Evolutionary conservation across 2,113 vertebrate genomes (phyloP).

Genomic region (Tor tambroides): DNA sequence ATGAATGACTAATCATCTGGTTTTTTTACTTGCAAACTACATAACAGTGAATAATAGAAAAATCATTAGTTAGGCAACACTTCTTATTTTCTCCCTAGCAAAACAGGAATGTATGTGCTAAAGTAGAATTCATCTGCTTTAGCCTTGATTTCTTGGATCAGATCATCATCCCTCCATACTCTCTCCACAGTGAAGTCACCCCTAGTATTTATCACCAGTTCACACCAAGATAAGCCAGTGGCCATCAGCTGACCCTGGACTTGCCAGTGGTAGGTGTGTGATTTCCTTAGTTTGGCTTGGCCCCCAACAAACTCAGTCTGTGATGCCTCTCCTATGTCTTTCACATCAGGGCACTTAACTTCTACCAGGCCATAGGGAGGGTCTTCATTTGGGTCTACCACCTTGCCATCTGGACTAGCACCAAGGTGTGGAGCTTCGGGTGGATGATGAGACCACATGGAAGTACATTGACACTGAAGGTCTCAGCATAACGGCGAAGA

Average conservation of each 20-base stretch:
- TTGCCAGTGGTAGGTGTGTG: neutral
- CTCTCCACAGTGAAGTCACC: neutral
- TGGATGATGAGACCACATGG: neutral
- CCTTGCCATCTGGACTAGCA: neutral
- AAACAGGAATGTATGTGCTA: neutral
- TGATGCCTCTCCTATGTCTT: neutral
- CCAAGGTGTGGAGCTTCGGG: neutral
- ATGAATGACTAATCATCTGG: no score
- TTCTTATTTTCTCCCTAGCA: no score
- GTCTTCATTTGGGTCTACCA: neutral
- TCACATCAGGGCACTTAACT: constrained; percentile 1
- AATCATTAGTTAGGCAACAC: no score
- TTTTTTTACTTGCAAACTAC: no score
- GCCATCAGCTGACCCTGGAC: neutral
- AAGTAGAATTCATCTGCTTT: neutral
- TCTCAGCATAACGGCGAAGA: neutral
- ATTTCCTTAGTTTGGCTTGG: neutral
- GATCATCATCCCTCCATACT: neutral
- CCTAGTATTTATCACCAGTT: neutral
- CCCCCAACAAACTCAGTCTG: neutral
- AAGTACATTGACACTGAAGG: neutral
- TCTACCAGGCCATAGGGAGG: neutral
- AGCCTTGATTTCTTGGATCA: neutral
- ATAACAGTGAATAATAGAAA: no score
- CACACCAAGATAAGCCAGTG: neutral